Percentiles rank a stretch among this genome's conserved stretches.
Evolutionary conservation across 2,113 vertebrate genomes (phyloP).

Genomic region (Cheilinus undulatus): DNA sequence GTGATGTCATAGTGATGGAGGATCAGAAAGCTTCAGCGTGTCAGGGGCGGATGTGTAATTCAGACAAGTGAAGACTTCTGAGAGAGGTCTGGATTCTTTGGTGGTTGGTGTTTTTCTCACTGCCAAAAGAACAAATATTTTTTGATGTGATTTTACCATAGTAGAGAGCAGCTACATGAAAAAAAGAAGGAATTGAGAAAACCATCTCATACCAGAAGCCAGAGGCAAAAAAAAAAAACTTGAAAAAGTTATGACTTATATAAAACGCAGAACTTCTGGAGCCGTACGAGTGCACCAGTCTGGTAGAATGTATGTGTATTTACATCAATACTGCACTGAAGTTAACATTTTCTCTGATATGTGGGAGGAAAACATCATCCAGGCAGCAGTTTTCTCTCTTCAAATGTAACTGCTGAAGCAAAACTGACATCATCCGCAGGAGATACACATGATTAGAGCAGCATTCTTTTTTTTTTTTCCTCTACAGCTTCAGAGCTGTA

Average conservation of each 20-base stretch:
- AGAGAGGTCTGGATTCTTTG: no score
- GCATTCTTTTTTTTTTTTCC: slow-evolving; percentile 12
- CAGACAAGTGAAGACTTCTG: neutral
- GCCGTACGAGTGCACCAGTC: neutral
- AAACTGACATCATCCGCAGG: slow-evolving; percentile 12
- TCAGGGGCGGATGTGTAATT: no score
- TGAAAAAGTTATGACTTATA: neutral
- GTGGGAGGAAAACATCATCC: slow-evolving; percentile 1
- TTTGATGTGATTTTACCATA: neutral
- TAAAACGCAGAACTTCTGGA: neutral
- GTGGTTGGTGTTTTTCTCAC: neutral
- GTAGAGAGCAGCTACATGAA: neutral
- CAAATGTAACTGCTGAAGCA: slow-evolving; percentile 12
- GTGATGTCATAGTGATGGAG: no score
- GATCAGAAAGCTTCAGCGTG: neutral
- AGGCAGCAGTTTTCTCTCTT: neutral
- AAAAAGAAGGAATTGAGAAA: neutral
- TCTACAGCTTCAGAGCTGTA: slow-evolving; percentile 36
- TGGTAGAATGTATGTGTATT: neutral
- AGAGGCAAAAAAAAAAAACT: neutral
- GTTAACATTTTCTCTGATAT: neutral
- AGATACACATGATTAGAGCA: slow-evolving; percentile 18
- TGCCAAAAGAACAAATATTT: neutral
- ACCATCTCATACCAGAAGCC: neutral
- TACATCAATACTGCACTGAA: neutral